phyloP scores from a whole-genome alignment of 2,113 vertebrate genomes.

The Carassius auratus region DNA sequence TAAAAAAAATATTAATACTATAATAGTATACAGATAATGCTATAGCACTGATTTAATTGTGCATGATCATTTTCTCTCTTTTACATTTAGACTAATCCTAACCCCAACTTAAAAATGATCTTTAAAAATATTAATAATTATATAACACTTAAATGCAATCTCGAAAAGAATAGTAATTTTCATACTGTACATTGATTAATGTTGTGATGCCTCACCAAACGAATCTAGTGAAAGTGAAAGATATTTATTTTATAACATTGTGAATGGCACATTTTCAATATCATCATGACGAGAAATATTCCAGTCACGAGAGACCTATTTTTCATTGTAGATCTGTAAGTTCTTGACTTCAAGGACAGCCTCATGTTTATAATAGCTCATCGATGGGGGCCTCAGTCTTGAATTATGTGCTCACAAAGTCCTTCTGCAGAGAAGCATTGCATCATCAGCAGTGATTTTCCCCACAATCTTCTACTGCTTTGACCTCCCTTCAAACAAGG shows the following conservation, averaged over 20 bases:
- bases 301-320: constrained; percentile 4
- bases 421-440: constrained; percentile 36
- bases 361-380: constrained; percentile 22
- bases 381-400: background rate
- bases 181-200: too few species aligned
- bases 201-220: background rate
- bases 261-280: background rate
- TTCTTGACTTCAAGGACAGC: constrained; percentile 26
- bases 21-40: too few species aligned
- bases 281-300: background rate
- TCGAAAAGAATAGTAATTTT: too few species aligned
- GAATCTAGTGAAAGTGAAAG: background rate
- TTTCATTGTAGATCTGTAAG: constrained; percentile 28
- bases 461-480: background rate
- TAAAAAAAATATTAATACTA: too few species aligned
- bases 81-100: too few species aligned
- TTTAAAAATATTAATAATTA: too few species aligned
- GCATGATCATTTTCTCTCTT: too few species aligned
- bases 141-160: too few species aligned
- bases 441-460: constrained; percentile 22
- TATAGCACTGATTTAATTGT: too few species aligned
- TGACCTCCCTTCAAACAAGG: constrained; percentile 22
- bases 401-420: constrained; percentile 31
- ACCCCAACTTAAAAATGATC: too few species aligned
- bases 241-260: background rate